phyloP scores from a whole-genome alignment of 2,797 vertebrate species.

The Hippopotamyrus pictus region DNA sequence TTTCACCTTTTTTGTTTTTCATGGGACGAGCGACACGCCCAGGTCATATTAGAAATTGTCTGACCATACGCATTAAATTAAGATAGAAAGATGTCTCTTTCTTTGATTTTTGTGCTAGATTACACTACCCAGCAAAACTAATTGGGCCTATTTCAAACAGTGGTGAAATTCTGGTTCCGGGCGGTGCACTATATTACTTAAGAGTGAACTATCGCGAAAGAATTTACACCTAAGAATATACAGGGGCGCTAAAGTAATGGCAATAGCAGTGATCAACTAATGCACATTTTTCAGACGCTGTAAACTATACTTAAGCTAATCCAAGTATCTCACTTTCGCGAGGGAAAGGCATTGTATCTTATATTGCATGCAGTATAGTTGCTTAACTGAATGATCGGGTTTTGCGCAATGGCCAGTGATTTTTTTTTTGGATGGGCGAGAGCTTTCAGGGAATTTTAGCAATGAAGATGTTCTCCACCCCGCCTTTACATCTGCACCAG shows the following conservation, averaged over 20 bases:
- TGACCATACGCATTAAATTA: not conserved
- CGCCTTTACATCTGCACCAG: not conserved
- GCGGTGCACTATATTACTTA: not conserved
- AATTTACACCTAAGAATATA: not conserved
- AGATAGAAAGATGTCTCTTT: not conserved
- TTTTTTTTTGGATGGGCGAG: not conserved
- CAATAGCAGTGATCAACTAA: not conserved
- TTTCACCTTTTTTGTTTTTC: not conserved
- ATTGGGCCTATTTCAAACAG: not conserved
- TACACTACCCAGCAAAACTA: not conserved
- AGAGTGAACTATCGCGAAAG: not conserved
- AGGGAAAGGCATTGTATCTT: not conserved
- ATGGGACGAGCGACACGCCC: not conserved
- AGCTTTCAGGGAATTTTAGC: not conserved
- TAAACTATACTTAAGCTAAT: not conserved
- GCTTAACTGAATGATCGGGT: not conserved
- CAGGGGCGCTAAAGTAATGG: not conserved
- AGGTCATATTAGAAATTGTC: not conserved
- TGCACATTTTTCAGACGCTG: not conserved
- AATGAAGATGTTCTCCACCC: not conserved
- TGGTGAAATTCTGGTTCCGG: not conserved
- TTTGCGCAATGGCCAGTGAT: not conserved
- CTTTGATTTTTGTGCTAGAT: not conserved
- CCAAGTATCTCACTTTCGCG: not conserved
- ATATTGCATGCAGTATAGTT: not conserved